Evolutionary conservation across 2,113 vertebrate genomes (phyloP).

Genomic region (Pteruthius melanotis): DNA sequence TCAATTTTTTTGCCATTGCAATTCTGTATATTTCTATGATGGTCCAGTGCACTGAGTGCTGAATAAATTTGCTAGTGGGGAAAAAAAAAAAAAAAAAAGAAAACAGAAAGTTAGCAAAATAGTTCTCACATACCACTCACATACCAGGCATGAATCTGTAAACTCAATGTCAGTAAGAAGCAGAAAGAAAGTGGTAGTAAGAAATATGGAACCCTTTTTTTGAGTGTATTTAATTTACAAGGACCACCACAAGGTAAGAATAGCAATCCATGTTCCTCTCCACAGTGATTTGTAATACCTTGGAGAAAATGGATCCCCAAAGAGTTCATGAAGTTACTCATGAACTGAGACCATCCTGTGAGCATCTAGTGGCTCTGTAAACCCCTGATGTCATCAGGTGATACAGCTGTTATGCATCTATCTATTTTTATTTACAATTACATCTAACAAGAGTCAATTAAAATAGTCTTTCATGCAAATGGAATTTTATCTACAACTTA

Average conservation of each 20-base stretch:
- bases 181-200: neutral
- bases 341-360: neutral
- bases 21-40: neutral
- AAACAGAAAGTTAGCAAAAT: neutral
- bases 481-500: neutral
- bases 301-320: neutral
- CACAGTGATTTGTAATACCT: neutral
- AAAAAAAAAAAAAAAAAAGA: neutral
- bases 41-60: neutral
- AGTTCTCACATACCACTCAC: neutral
- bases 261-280: neutral
- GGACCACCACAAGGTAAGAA: neutral
- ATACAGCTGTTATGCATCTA: neutral
- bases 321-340: neutral
- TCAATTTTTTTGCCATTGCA: neutral
- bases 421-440: neutral
- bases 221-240: neutral
- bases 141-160: neutral
- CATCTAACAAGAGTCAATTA: neutral
- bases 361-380: neutral
- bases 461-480: neutral
- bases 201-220: neutral
- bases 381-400: neutral
- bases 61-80: neutral
- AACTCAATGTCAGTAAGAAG: neutral